Conservation (phyloP, 2,797 vertebrate species). For the Rhinogobio ventralis region DNA sequence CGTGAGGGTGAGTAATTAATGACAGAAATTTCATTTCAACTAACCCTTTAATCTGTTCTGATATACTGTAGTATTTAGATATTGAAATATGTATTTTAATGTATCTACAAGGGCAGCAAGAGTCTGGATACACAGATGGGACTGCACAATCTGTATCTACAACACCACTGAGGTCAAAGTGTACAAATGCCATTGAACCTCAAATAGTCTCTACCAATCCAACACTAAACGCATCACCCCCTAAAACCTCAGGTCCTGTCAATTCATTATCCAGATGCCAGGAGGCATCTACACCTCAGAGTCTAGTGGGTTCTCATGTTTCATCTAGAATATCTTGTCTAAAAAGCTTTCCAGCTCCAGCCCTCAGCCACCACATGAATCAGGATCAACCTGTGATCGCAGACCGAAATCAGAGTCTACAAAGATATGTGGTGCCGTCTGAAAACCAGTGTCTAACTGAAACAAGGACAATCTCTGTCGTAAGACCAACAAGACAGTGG, state of each 20-base stretch:
- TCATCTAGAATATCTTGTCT: not conserved
- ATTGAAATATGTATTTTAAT: not conserved
- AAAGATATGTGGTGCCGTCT: conserved; percentile 55
- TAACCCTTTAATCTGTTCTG: not conserved
- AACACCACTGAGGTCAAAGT: not conserved
- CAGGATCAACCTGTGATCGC: conserved; percentile 16
- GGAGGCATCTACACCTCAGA: not conserved
- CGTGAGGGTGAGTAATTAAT: too few species aligned
- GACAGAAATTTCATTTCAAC: too few species aligned
- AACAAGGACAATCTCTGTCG: not conserved
- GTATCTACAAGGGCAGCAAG: not conserved
- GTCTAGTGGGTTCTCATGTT: conserved; percentile 5
- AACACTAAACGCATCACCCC: not conserved
- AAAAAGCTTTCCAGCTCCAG: not conserved
- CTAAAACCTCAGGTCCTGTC: not conserved
- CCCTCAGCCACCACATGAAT: conserved; percentile 1
- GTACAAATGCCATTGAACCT: not conserved
- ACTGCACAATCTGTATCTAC: not conserved
- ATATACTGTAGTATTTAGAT: not conserved
- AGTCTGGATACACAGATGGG: not conserved
- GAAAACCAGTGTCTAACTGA: conserved; percentile 21
- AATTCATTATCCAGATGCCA: not conserved
- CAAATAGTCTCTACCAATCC: not conserved
- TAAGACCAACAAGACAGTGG: conserved; percentile 2
- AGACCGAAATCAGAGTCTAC: conserved; percentile 3